A percentile compares a stretch with the other conserved stretches of the same genome.
Evolutionary conservation across 2,797 vertebrate genomes (phyloP).

Genomic region (Hephaestus fuliginosus): DNA sequence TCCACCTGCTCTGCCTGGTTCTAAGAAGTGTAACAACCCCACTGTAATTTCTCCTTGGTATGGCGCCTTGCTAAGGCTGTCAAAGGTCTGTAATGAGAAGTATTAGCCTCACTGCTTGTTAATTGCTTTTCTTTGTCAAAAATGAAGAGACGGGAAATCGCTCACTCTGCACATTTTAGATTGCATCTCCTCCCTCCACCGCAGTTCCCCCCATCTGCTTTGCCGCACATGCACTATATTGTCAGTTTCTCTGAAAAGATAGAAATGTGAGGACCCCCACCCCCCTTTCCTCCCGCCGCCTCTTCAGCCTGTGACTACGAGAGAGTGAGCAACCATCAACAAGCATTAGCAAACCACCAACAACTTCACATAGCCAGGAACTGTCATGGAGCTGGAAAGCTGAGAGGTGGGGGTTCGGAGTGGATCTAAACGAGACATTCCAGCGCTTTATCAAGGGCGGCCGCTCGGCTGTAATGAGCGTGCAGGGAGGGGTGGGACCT

Average conservation of each 20-base stretch:
- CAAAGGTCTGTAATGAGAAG: conserved; percentile 75
- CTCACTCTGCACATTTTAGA: conserved; percentile 71
- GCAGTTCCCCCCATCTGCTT: conserved; percentile 33
- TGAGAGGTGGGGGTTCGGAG: conserved; percentile 44
- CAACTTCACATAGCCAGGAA: conserved; percentile 41
- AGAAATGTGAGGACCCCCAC: conserved; percentile 48
- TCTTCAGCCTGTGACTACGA: conserved; percentile 9
- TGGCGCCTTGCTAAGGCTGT: conserved; percentile 46
- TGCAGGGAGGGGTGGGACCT: conserved; percentile 23
- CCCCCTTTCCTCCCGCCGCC: conserved; percentile 10
- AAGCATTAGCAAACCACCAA: conserved; percentile 60
- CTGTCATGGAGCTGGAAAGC: conserved; percentile 42
- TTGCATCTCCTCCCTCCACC: conserved; percentile 52
- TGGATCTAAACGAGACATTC: conserved; percentile 53
- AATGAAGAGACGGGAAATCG: conserved; percentile 68
- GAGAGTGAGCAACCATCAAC: conserved; percentile 45
- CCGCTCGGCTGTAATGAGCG: conserved; percentile 1
- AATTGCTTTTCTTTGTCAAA: conserved; percentile 84
- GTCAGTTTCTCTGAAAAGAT: conserved; percentile 49
- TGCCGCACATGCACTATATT: conserved; percentile 47
- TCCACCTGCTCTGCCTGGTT: too few relatives aligned
- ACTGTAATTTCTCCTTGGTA: conserved; percentile 65
- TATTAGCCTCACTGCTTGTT: conserved; percentile 65
- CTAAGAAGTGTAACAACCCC: too few relatives aligned
- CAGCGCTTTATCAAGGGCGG: conserved; percentile 27